Conservation (phyloP, 2,113 vertebrate species). For the Mixornis gularis region DNA sequence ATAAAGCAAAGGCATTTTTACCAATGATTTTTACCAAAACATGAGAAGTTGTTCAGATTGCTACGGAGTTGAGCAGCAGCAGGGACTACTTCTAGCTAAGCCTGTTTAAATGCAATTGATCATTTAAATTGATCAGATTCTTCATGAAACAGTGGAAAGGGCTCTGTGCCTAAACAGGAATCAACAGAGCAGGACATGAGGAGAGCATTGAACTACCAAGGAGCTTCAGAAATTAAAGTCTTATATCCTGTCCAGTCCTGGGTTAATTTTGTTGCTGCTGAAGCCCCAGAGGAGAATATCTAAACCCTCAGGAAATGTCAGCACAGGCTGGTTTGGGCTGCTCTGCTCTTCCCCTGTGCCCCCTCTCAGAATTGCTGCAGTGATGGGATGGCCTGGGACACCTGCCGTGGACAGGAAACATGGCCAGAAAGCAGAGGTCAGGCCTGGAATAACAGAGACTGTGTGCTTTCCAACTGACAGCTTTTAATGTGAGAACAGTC, state of each 20-base stretch:
- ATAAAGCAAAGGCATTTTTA: not conserved
- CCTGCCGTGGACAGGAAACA: rapidly evolving
- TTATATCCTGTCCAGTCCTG: not conserved
- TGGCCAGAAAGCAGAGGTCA: not conserved
- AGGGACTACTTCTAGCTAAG: not conserved
- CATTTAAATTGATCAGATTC: not conserved
- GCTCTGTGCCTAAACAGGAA: not conserved
- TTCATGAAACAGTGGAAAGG: not conserved
- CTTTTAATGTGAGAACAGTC: constrained; percentile 26
- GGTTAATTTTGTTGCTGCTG: not conserved
- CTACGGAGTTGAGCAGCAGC: not conserved
- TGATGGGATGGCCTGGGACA: not conserved
- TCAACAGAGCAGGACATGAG: not conserved
- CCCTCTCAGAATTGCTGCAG: not conserved
- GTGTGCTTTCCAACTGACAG: not conserved
- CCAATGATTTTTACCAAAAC: not conserved
- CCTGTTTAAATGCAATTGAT: not conserved
- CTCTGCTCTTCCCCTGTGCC: not conserved
- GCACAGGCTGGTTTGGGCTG: not conserved
- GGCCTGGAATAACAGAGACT: constrained; percentile 18
- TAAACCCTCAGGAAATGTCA: not conserved
- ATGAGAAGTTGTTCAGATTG: not conserved
- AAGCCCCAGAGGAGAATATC: not conserved
- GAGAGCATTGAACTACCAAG: not conserved
- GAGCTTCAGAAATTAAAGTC: not conserved